A percentile compares a stretch with the other conserved stretches of the same genome.
These are phyloP conservation scores for Fragum sueziense DNA, from an alignment of 2,888 invertebrate species.

Conservation along the genomic window DNA sequence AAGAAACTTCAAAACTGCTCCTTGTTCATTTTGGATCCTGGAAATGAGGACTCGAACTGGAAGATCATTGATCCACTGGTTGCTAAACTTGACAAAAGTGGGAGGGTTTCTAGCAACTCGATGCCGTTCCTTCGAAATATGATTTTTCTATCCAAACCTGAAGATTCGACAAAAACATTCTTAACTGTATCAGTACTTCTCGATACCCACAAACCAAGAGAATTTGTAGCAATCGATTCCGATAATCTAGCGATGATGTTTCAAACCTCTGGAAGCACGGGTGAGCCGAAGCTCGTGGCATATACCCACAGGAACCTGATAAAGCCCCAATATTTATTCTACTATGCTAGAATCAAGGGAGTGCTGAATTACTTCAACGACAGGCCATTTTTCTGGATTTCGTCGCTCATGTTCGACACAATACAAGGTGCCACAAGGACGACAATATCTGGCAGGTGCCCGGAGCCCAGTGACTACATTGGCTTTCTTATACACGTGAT, in stretches of 20 bases:
- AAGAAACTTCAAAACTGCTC: conserved; percentile 30
- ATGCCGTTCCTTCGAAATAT: conserved; percentile 32
- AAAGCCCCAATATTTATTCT: too few relatives aligned
- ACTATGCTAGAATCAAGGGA: neutral
- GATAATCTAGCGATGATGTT: conserved; percentile 1
- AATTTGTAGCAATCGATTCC: neutral
- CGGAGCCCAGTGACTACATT: neutral
- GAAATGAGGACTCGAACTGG: conserved; percentile 26
- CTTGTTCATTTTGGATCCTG: conserved; percentile 28
- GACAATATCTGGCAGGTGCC: neutral
- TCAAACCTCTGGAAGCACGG: conserved; percentile 47
- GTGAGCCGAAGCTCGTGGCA: conserved; percentile 24
- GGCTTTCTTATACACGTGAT: conserved; percentile 9
- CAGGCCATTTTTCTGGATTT: conserved; percentile 31
- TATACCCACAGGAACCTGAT: neutral
- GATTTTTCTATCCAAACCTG: neutral
- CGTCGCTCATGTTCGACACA: neutral
- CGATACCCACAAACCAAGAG: neutral
- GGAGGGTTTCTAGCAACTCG: conserved; percentile 2
- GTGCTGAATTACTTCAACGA: conserved; percentile 21
- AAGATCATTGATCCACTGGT: conserved; percentile 18
- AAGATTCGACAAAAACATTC: neutral
- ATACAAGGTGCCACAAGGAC: conserved; percentile 20
- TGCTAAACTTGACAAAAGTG: neutral
- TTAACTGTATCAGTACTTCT: neutral